Base-by-base conservation (phyloP, 2,888 invertebrate genomes). In the Amiota mariae region DNA sequence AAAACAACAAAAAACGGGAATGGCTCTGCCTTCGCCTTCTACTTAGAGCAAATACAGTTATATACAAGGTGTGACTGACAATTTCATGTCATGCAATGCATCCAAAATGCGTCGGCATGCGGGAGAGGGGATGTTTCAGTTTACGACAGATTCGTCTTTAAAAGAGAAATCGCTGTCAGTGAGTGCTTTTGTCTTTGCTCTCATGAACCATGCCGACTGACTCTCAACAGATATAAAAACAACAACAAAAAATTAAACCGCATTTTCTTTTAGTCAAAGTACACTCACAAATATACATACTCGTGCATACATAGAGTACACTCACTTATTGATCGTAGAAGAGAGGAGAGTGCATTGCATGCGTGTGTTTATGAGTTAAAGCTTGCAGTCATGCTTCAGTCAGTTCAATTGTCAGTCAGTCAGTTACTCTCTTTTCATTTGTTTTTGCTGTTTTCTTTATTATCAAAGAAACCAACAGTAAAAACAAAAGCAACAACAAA, bases 151-250 rank as follows among this genome's bases (percentile, higher is more conserved):
- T 76, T 77, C 76, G 82, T 76, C 75, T 18, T 24, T 71, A 79
- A 85, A 82, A 82, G 85, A 82, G 85, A 82, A 82, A 82, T 82
- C 85, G 80, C 48, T 68, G 72, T 73, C 72, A 73, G 8, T 36
- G 36, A 73, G 8, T 36, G 36, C 36, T 36, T 36, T 36, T 36
- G 36, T 36, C 36, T 36, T 36, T 36, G 36, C 36, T 36, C 36
- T 36, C 36, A 36, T 2, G 36, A 24, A 3, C 36, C 36, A 36
- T 36, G 36, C 36, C 36, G 36, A 4, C 36, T 4, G 36, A 36
- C 36, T 4, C 36, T 36, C 36, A 36, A 4, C 36, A 36, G 36
- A 36, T 24, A 24, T 24, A 3, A 24, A 24, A 24, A 24, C 24
- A 24, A 24, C 36, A 36, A 36, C 36, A 36, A 36, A 36, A 36